Evolutionary conservation across 2,113 vertebrate genomes (phyloP).

Genomic region (Oryctolagus cuniculus): mOryCun1.1 NC_091435.1:95969001-95969500

Average conservation of each 20-base stretch:
- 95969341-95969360: background rate
- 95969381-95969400: background rate
- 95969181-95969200: background rate
- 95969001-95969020: background rate
- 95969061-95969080: background rate
- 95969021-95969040: background rate
- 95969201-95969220: background rate
- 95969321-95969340: background rate
- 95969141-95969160: background rate
- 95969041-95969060: background rate
- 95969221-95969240: background rate
- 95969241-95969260: background rate
- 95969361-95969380: background rate
- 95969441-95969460: background rate
- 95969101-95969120: background rate
- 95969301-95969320: background rate
- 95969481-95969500: background rate
- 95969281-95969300: background rate
- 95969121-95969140: background rate
- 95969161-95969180: slow-evolving; percentile 11
- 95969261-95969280: background rate
- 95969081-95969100: background rate
- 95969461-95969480: background rate
- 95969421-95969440: background rate
- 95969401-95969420: background rate